Percentiles rank a stretch among this genome's conserved stretches.
These are phyloP conservation scores for Cylas formicarius DNA, from an alignment of 1,140 invertebrate species.

Conservation along the genomic window DNA sequence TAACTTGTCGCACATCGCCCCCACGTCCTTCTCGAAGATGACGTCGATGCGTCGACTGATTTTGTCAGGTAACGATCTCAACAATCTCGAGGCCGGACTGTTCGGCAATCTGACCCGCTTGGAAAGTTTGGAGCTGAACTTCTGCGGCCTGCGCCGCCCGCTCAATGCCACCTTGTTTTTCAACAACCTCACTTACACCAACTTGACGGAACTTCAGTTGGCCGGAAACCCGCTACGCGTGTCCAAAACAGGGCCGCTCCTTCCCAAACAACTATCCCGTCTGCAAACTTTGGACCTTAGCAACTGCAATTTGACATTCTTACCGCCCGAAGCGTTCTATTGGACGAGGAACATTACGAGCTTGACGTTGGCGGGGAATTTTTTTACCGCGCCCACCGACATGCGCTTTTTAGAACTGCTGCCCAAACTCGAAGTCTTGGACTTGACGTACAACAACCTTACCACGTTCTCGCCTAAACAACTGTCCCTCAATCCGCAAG, in stretches of 20 bases:
- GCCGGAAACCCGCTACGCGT: slow-evolving; percentile 61
- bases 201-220: slow-evolving; percentile 60
- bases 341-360: slow-evolving; percentile 55
- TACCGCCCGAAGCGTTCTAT: slow-evolving; percentile 56
- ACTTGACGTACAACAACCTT: slow-evolving; percentile 58
- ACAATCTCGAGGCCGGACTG: slow-evolving; percentile 59
- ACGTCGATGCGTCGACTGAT: slow-evolving; percentile 57
- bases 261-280: slow-evolving; percentile 57
- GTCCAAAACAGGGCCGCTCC: slow-evolving; percentile 48
- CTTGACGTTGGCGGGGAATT: slow-evolving; percentile 56
- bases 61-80: slow-evolving; percentile 59
- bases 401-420: slow-evolving; percentile 53
- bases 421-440: slow-evolving; percentile 52
- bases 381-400: slow-evolving; percentile 44
- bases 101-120: slow-evolving; percentile 61
- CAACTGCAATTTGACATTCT: slow-evolving; percentile 53
- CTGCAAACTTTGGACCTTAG: slow-evolving; percentile 58
- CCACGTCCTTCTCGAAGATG: slow-evolving; percentile 62
- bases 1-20: slow-evolving; percentile 57
- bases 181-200: slow-evolving; percentile 54
- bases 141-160: slow-evolving; percentile 57
- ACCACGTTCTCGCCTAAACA: slow-evolving; percentile 49
- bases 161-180: slow-evolving; percentile 60
- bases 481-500: slow-evolving; percentile 48
- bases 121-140: slow-evolving; percentile 59